Evolutionary conservation across 2,888 invertebrate genomes (phyloP).

Genomic region (Phyto melanocephala): DNA sequence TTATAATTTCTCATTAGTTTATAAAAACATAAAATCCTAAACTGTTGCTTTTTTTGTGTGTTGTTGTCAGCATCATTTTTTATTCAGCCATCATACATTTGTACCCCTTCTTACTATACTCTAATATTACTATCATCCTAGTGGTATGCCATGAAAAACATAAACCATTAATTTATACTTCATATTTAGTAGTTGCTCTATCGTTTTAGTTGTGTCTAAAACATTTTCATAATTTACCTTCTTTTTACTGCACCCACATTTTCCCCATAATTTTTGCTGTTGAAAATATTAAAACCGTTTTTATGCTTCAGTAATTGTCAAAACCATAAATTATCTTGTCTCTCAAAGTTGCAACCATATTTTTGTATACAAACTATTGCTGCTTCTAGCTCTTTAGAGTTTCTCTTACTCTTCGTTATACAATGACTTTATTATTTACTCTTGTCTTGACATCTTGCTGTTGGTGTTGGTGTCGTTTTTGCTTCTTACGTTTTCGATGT

Average conservation of each 20-base stretch:
- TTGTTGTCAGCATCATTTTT: not conserved
- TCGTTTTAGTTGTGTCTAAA: constrained; percentile 5
- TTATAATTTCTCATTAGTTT: not conserved
- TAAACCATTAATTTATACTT: constrained; percentile 18
- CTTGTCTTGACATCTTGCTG: not conserved
- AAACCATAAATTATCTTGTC: constrained; percentile 63
- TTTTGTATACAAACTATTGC: not conserved
- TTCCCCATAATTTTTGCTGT: not conserved
- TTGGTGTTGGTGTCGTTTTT: not conserved
- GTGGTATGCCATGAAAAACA: constrained; percentile 16
- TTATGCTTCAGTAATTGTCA: constrained; percentile 63
- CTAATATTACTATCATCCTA: constrained; percentile 19
- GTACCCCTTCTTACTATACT: not conserved
- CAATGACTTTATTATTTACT: constrained; percentile 37
- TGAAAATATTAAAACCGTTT: constrained; percentile 50
- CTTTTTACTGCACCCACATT: not conserved
- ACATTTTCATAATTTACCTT: constrained; percentile 34
- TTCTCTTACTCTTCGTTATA: not conserved
- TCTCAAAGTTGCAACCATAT: constrained; percentile 35
- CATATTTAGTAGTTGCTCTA: not conserved
- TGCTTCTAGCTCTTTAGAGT: not conserved
- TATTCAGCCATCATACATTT: not conserved
- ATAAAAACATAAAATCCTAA: constrained; percentile 30
- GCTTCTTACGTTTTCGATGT: not conserved
- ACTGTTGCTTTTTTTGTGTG: constrained; percentile 45